Evolutionary conservation across 1,140 invertebrate species (phyloP).

Genomic region (Cydia pomonella): DNA sequence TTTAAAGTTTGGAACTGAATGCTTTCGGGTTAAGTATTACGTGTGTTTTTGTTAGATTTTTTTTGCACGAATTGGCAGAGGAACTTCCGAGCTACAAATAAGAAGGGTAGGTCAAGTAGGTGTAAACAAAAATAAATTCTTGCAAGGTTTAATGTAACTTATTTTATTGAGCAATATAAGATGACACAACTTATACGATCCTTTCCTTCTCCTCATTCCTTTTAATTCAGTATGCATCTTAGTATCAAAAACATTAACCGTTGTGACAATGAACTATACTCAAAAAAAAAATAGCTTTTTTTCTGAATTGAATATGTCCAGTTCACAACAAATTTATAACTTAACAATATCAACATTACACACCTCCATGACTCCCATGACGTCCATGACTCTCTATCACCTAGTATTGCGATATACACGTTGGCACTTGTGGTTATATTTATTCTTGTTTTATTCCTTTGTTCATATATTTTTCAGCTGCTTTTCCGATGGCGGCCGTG

Average conservation of each 20-base stretch:
- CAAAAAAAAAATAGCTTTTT: too few species aligned
- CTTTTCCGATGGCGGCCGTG: constrained; percentile 63
- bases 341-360: constrained; percentile 14
- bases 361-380: neutral
- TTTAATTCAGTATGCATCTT: neutral
- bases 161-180: constrained; percentile 30
- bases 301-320: constrained; percentile 70
- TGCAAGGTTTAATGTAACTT: neutral
- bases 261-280: constrained; percentile 73
- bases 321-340: constrained; percentile 59
- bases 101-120: neutral
- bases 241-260: constrained; percentile 35
- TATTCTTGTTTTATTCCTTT: constrained; percentile 51
- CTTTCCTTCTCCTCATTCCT: neutral
- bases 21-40: too few species aligned
- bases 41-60: neutral
- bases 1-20: too few species aligned
- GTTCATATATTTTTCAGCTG: constrained; percentile 67
- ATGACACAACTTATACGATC: neutral
- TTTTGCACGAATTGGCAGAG: neutral
- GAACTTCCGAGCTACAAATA: neutral
- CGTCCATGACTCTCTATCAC: constrained; percentile 22
- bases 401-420: constrained; percentile 43
- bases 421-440: constrained; percentile 20
- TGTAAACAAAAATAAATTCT: neutral